Conservation (phyloP, 2,797 vertebrate genomes). For the Manis javanica region DNA sequence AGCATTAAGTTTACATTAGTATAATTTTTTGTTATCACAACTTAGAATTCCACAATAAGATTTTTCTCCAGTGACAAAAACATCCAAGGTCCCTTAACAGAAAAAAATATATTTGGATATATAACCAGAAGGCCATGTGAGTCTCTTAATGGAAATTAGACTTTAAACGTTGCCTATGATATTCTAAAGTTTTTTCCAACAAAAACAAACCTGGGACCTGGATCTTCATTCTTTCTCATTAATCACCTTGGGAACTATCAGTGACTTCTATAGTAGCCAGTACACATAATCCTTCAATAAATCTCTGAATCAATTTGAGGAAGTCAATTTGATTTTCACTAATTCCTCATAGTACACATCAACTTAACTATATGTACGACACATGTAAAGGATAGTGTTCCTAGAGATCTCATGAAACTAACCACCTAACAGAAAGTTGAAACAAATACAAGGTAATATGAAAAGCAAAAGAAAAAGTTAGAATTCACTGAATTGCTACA, state of each 20-base stretch:
- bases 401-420: constrained; percentile 27
- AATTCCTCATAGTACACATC: background rate
- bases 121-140: constrained; percentile 4
- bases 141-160: background rate
- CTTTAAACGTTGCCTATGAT: background rate
- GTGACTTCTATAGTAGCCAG: constrained; percentile 36
- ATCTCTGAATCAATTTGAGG: background rate
- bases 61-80: constrained; percentile 34
- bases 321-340: constrained; percentile 3
- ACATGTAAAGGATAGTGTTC: background rate
- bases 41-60: constrained; percentile 40
- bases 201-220: constrained; percentile 1
- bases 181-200: constrained; percentile 32
- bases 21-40: constrained; percentile 40
- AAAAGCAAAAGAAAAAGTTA: background rate
- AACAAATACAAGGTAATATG: constrained; percentile 30
- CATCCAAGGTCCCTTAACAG: background rate
- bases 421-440: constrained; percentile 8
- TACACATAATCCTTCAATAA: constrained; percentile 28
- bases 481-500: background rate
- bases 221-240: constrained; percentile 29
- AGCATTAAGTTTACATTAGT: background rate
- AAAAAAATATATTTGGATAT: constrained; percentile 11
- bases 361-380: constrained; percentile 39
- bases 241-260: background rate